phyloP scores from a whole-genome alignment of 2,797 vertebrate genomes.

The Diglossa cyanea region DNA sequence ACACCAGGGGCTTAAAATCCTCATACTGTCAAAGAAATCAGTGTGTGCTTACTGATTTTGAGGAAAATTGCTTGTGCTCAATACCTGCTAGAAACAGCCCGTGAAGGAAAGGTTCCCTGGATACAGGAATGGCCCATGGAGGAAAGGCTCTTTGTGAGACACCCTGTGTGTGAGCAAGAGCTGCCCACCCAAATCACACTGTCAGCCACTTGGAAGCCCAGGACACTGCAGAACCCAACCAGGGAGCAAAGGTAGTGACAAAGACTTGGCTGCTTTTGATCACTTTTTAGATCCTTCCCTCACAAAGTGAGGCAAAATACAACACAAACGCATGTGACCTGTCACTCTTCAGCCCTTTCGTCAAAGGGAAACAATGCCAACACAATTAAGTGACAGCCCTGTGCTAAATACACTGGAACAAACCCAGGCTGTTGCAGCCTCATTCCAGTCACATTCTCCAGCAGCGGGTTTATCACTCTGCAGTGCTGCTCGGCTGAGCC shows the following conservation, averaged over 20 bases:
- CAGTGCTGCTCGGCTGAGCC: neutral
- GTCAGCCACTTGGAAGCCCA: neutral
- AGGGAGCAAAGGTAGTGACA: neutral
- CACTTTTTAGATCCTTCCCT: neutral
- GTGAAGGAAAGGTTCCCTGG: neutral
- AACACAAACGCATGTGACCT: neutral
- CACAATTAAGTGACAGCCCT: conserved; percentile 31
- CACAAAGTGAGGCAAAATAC: neutral
- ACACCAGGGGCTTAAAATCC: neutral
- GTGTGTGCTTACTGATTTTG: neutral
- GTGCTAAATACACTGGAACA: conserved; percentile 10
- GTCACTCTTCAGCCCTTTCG: conserved; percentile 30
- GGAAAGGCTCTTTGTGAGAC: neutral
- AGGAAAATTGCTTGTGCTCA: neutral
- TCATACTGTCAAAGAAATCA: neutral
- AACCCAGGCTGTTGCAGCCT: conserved; percentile 8
- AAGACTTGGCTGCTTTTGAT: neutral
- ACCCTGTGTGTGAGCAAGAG: neutral
- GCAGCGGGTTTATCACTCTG: neutral
- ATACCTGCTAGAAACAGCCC: neutral
- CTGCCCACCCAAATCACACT: neutral
- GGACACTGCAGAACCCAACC: neutral
- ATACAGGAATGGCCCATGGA: rapidly evolving
- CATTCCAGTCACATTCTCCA: conserved; percentile 12
- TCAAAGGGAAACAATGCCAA: conserved; percentile 39